Evolutionary conservation across 2,797 vertebrate genomes (phyloP), one percentile per base, ranked within the genome.

Genomic region (Sorex maritimensis): DNA sequence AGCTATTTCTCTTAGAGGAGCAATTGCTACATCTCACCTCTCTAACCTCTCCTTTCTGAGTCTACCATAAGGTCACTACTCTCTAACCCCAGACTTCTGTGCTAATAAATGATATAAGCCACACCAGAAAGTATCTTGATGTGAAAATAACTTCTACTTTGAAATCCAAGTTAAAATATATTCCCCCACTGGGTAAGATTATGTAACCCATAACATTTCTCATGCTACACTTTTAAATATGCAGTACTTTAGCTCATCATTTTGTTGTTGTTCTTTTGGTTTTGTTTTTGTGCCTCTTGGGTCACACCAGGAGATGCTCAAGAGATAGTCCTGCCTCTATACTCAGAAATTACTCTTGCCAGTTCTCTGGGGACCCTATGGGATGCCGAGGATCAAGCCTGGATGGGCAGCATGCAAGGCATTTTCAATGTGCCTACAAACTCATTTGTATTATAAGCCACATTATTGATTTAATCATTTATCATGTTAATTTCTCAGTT

Each of bases 81-180:
- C 58, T 81, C 72, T 77, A 24, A 7, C 46, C n/a, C 7, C 5
- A 63, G 67, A 26, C 86, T 83, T 44, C 41, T 7, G 41, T 91
- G 74, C 41, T 41, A 67, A 71, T 61, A 23, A 55, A 19, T 26
- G 23, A 86, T 21, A 7, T 5, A 41, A 78, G 11, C 11, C 0
- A 74, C 34, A 74, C 21, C 2, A 63, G 24, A 65, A 46, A 71
- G 52, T 73, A 10, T 7, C 7, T 12, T 49, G 6, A 0, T 14
- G 6, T 80, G 58, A 91, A 95, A 95, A 75, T 10, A 26, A 84
- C 13, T 67, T 85, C 69, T 63, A 55, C 1, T 49, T 69, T 86
- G 61, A 89, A 92, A 77, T 86, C 28, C 58, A 68, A 63, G 7
- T 58, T 82, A 63, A 72, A 52, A 38, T n/a, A 1, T 71, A 81